Base-by-base conservation (phyloP, 2,888 invertebrate species). In the Ernsta delagoae region DNA sequence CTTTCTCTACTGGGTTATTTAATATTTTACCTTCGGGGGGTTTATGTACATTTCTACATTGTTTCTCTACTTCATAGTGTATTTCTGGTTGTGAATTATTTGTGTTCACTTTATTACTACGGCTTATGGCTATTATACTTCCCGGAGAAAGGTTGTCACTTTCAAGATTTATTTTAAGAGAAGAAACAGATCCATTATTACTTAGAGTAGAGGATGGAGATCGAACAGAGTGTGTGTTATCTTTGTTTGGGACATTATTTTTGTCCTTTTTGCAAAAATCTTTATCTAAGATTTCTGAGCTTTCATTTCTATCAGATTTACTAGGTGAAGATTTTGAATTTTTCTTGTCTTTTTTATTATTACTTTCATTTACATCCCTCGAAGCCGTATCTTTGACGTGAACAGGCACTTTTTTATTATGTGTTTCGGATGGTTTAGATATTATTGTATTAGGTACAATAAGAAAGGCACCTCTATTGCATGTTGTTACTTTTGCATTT, bases 381-480 rank as follows among this genome's bases (percentile, higher is more conserved):
- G 63, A 24, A 43, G 75, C 72, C 43, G 9, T 9, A 45, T 54
- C 36, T 4, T 72, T 78, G 45, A 6, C 1, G 7, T 57, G 45
- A 8, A 2, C 8, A 48, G 24, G 16, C 50, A 12, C 9, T 75
- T 76, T 71, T 82, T 86, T 76, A 24, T 7, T 24, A 2, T 53
- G 50, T 53, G 78, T 79, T 70, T 84, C 83, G 36, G 77, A 83
- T 67, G 85, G 82, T 75, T 85, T 84, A 1, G 82, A 79, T 70
- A 79, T 74, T 62, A 74, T 74, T 75, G 83, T 75, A 48, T 75
- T 76, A 53, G 76, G 68, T 76, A 90, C 87, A 24, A 87, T 88
- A 59, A 96, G 84, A 77, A 95, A 95, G 50, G 94, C 94, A 0
- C 94, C 94, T 41, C 95, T 90, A 74, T 94, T 95, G 41, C 88